A percentile compares a stretch with the other conserved stretches of the same genome.
Conservation (phyloP, 2,888 invertebrate species). For the Matsumyia berberina region DNA sequence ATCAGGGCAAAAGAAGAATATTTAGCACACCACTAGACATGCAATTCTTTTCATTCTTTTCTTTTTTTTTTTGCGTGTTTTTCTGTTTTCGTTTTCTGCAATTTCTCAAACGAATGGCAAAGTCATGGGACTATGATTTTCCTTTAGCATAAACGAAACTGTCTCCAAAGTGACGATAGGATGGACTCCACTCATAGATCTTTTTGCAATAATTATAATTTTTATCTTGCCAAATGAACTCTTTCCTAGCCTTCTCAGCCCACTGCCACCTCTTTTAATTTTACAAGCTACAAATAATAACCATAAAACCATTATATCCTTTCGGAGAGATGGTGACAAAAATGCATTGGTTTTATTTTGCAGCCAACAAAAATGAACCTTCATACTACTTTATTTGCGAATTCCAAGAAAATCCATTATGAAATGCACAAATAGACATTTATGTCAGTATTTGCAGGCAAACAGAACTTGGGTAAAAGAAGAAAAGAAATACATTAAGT, state of each 20-base stretch:
- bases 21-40: slow-evolving; percentile 41
- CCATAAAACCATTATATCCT: slow-evolving; percentile 44
- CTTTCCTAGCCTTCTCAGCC: slow-evolving; percentile 29
- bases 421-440: slow-evolving; percentile 37
- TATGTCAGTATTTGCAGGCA: slow-evolving; percentile 23
- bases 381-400: slow-evolving; percentile 31
- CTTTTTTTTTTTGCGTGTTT: background rate
- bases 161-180: slow-evolving; percentile 32
- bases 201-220: slow-evolving; percentile 45
- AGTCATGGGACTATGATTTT: slow-evolving; percentile 25
- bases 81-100: background rate
- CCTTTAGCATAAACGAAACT: slow-evolving; percentile 22
- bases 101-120: slow-evolving; percentile 35
- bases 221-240: slow-evolving; percentile 45
- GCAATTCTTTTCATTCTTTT: slow-evolving; percentile 23
- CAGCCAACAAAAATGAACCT: slow-evolving; percentile 27
- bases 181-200: slow-evolving; percentile 31
- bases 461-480: slow-evolving; percentile 18
- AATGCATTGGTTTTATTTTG: slow-evolving; percentile 41
- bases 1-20: slow-evolving; percentile 35
- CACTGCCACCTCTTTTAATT: slow-evolving; percentile 33
- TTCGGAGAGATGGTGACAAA: slow-evolving; percentile 28
- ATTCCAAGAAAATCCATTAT: slow-evolving; percentile 46
- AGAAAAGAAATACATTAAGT: slow-evolving; percentile 17
- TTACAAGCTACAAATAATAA: slow-evolving; percentile 38